Conservation (phyloP, 1,140 invertebrate species). For the Diplogasteroides magnus region DNA sequence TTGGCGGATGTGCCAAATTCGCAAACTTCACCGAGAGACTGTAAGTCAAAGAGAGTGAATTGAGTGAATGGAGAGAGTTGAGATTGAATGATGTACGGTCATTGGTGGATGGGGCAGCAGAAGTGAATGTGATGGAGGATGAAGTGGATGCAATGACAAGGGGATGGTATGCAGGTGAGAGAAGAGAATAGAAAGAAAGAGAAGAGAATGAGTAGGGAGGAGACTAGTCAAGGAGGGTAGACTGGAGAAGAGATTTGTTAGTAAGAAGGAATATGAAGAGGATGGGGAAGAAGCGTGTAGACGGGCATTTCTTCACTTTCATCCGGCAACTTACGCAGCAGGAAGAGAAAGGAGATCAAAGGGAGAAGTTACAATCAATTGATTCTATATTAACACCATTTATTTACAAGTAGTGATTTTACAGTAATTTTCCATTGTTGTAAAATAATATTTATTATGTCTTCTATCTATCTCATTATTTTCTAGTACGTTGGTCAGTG, state of each 20-base stretch:
- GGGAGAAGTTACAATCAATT: not conserved
- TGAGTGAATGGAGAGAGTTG: not conserved
- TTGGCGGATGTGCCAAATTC: slow-evolving; percentile 73
- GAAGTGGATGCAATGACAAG: not conserved
- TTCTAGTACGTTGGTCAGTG: too few relatives aligned
- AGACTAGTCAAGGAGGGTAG: not conserved
- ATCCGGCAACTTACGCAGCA: too few relatives aligned
- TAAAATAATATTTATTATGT: too few relatives aligned
- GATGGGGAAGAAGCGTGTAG: slow-evolving; percentile 5
- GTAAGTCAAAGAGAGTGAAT: slow-evolving; percentile 13
- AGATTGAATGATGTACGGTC: slow-evolving; percentile 1
- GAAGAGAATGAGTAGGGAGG: not conserved
- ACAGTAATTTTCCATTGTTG: too few relatives aligned
- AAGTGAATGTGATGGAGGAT: slow-evolving; percentile 1
- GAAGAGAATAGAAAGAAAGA: not conserved
- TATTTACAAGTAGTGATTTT: too few relatives aligned
- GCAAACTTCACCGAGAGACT: slow-evolving; percentile 66
- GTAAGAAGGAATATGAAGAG: slow-evolving; percentile 19
- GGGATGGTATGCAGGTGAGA: not conserved
- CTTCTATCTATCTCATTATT: too few relatives aligned
- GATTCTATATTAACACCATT: not conserved
- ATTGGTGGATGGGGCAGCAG: not conserved
- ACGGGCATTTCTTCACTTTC: slow-evolving; percentile 1
- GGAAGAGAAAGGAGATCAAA: not conserved
- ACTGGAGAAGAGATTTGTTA: slow-evolving; percentile 1